Evolutionary conservation across 30 jellyfish, hydroid and myxozoan species (phyloP).

Genomic region (Pelagia noctiluca): DNA sequence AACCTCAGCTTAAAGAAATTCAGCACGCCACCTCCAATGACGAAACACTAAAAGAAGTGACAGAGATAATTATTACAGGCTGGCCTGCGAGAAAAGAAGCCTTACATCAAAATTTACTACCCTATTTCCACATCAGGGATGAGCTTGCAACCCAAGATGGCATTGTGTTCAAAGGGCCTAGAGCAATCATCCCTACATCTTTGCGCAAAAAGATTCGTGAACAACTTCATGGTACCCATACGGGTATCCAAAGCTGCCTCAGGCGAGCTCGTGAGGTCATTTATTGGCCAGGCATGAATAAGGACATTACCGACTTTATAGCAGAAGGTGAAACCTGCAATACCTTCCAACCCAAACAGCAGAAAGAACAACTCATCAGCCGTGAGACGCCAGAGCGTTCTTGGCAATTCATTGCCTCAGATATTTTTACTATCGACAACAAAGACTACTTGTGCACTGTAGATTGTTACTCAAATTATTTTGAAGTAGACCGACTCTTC

Average conservation of each 20-base stretch:
- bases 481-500: no score
- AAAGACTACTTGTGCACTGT: background rate
- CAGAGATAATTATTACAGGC: background rate
- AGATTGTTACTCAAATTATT: no score
- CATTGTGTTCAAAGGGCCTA: background rate
- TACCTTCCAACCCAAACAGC: background rate
- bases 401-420: background rate
- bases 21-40: constrained; percentile 2
- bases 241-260: constrained; percentile 3
- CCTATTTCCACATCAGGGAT: constrained; percentile 4
- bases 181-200: constrained; percentile 4
- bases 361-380: background rate
- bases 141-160: constrained; percentile 9
- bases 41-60: background rate
- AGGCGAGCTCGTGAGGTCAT: no score
- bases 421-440: background rate
- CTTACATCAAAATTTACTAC: background rate
- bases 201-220: constrained; percentile 2
- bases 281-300: no score
- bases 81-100: constrained; percentile 5
- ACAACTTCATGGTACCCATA: background rate
- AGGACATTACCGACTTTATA: no score
- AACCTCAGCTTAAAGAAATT: background rate
- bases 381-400: background rate
- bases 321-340: no score